Evolutionary conservation across 2,113 vertebrate genomes (phyloP).

Genomic region (Toxotes jaculatrix): DNA sequence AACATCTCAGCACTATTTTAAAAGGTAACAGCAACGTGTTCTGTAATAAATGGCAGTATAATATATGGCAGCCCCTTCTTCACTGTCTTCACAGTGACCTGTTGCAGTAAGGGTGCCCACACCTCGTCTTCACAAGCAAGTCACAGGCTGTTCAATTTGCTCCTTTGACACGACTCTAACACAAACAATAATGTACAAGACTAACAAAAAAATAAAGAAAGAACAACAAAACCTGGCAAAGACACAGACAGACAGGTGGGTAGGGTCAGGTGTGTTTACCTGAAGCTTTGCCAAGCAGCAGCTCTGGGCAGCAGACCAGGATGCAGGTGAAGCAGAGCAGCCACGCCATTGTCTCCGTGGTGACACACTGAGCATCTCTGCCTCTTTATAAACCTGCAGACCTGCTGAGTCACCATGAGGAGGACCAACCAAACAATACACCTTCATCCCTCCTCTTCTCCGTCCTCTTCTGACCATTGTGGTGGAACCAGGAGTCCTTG

Average conservation of each 20-base stretch:
- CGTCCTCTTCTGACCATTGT: background rate
- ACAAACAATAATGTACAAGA: too few relatives aligned
- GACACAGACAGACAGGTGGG: background rate
- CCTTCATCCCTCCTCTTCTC: slow-evolving; percentile 19
- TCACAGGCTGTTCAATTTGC: too few relatives aligned
- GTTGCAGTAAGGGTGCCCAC: too few relatives aligned
- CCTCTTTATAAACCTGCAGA: slow-evolving; percentile 58
- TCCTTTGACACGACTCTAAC: too few relatives aligned
- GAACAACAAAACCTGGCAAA: background rate
- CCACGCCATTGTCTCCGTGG: slow-evolving; percentile 59
- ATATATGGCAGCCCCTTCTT: too few relatives aligned
- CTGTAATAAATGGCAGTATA: too few relatives aligned
- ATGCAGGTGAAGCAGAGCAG: slow-evolving; percentile 48
- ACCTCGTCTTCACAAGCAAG: too few relatives aligned
- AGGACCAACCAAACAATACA: background rate
- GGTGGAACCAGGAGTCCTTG: slow-evolving; percentile 46
- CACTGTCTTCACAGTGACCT: too few relatives aligned
- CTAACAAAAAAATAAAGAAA: too few relatives aligned
- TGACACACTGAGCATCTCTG: background rate
- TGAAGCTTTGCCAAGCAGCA: slow-evolving; percentile 65
- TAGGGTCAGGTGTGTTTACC: slow-evolving; percentile 42
- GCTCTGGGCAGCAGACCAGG: slow-evolving; percentile 43
- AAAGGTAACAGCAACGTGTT: too few relatives aligned
- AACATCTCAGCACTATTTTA: too few relatives aligned
- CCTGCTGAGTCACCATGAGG: slow-evolving; percentile 70